Percentiles rank a stretch among this genome's conserved stretches.
These are phyloP conservation scores for Meteorus cinctellus DNA, from an alignment of 2,888 invertebrate species.

Conservation along the genomic window DNA sequence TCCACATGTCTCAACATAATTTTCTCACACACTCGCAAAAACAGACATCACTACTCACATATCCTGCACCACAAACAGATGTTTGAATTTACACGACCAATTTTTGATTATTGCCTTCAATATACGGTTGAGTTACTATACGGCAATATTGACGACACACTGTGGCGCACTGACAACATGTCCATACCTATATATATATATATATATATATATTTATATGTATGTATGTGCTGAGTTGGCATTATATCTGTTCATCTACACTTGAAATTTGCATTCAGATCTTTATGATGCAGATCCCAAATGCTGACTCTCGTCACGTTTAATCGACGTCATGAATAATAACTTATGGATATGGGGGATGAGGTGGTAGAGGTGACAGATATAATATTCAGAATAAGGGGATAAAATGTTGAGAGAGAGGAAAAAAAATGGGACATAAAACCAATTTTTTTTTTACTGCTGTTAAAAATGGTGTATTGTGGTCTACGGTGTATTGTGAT, in stretches of 20 bases:
- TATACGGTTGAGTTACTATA: conserved; percentile 14
- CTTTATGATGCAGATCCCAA: conserved; percentile 13
- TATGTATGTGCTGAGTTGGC: conserved; percentile 6
- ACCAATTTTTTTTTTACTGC: conserved; percentile 4
- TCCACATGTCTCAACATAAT: conserved; percentile 14
- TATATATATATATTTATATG: background rate
- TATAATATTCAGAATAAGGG: background rate
- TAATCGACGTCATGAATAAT: conserved; percentile 16
- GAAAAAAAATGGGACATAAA: background rate
- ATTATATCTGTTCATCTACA: background rate
- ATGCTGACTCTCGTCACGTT: conserved; percentile 16
- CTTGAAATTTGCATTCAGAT: conserved; percentile 13
- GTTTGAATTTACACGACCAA: conserved; percentile 45
- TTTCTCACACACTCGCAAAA: conserved; percentile 11
- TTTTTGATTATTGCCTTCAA: conserved; percentile 42
- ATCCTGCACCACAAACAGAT: conserved; percentile 41
- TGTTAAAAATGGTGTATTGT: background rate
- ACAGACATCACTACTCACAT: background rate
- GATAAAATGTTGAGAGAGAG: background rate
- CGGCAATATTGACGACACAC: conserved; percentile 3
- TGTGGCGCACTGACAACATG: conserved; percentile 19
- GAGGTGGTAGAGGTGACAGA: conserved; percentile 2
- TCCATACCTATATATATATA: background rate
- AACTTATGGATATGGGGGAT: conserved; percentile 1
- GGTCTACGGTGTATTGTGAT: background rate